Percentiles rank a stretch among this genome's conserved stretches.
Evolutionary conservation across 1,140 invertebrate species (phyloP).

Genomic region (Belonocnema kinseyi): DNA sequence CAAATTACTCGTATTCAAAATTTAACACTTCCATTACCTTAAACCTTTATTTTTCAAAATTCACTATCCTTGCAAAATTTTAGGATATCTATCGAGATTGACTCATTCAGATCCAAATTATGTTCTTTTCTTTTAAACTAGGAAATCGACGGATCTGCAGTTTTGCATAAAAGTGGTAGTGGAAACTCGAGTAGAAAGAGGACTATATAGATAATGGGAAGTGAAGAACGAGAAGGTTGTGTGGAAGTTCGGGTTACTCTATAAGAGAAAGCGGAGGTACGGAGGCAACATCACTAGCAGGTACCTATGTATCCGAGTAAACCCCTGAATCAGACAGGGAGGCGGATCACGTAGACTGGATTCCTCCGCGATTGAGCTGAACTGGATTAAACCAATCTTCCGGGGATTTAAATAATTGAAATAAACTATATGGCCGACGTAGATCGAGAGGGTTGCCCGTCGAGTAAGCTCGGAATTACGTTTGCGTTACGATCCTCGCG

Average conservation of each 20-base stretch:
- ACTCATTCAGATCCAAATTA: neutral
- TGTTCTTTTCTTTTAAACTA: neutral
- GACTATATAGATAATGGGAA: neutral
- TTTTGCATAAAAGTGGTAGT: slow-evolving; percentile 6
- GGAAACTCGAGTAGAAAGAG: slow-evolving; percentile 1
- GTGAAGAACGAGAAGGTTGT: neutral
- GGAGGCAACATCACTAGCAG: neutral
- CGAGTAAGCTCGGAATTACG: slow-evolving; percentile 21
- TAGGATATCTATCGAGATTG: neutral
- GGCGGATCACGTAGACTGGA: slow-evolving; percentile 40
- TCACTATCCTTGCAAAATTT: neutral
- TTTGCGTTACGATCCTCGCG: slow-evolving; percentile 13
- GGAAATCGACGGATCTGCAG: neutral
- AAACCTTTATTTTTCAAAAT: neutral
- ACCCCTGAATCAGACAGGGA: slow-evolving; percentile 39
- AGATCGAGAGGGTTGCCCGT: slow-evolving; percentile 23
- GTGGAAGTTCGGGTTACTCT: neutral
- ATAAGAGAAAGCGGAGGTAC: neutral
- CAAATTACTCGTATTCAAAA: no score
- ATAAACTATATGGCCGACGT: slow-evolving; percentile 39
- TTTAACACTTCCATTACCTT: no score
- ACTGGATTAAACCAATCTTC: slow-evolving; percentile 45
- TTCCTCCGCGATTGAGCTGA: slow-evolving; percentile 29
- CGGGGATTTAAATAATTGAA: slow-evolving; percentile 52
- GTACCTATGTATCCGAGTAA: slow-evolving; percentile 26